Evolutionary conservation across 2,888 invertebrate species (phyloP).

Genomic region (Rhagonycha fulva): DNA sequence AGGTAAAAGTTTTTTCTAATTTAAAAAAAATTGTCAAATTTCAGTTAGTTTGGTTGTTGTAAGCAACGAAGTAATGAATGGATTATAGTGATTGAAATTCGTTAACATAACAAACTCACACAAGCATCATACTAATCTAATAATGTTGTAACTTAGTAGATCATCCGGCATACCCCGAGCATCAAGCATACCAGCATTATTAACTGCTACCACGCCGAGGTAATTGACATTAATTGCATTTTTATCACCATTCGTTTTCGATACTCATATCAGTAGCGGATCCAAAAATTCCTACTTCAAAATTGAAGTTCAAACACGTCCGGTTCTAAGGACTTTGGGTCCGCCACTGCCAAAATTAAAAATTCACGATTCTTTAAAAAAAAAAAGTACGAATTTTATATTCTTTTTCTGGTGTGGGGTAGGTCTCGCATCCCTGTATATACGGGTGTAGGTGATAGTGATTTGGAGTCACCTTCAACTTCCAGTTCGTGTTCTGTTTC

Average conservation of each 20-base stretch:
- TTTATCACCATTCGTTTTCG: neutral
- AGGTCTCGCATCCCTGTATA: constrained; percentile 75
- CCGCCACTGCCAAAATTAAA: neutral
- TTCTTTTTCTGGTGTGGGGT: constrained; percentile 21
- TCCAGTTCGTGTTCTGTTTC: constrained; percentile 56
- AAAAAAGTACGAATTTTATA: constrained; percentile 5
- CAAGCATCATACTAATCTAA: constrained; percentile 25
- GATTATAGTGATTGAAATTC: neutral
- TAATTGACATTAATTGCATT: constrained; percentile 54
- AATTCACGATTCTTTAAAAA: neutral
- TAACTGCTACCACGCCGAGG: constrained; percentile 75
- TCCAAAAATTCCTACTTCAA: no score
- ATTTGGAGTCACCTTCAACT: constrained; percentile 54
- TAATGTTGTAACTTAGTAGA: constrained; percentile 54
- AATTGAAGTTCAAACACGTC: no score
- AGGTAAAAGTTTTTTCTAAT: constrained; percentile 60
- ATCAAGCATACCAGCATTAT: constrained; percentile 87
- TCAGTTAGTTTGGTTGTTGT: neutral
- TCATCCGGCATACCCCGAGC: constrained; percentile 82
- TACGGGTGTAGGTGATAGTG: constrained; percentile 60
- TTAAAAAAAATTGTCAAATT: neutral
- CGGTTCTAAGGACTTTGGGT: neutral
- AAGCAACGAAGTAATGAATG: neutral
- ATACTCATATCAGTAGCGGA: neutral
- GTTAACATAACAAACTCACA: neutral